phyloP scores from a whole-genome alignment of 2,113 vertebrate genomes.

The Chlorodrepanis virens region DNA sequence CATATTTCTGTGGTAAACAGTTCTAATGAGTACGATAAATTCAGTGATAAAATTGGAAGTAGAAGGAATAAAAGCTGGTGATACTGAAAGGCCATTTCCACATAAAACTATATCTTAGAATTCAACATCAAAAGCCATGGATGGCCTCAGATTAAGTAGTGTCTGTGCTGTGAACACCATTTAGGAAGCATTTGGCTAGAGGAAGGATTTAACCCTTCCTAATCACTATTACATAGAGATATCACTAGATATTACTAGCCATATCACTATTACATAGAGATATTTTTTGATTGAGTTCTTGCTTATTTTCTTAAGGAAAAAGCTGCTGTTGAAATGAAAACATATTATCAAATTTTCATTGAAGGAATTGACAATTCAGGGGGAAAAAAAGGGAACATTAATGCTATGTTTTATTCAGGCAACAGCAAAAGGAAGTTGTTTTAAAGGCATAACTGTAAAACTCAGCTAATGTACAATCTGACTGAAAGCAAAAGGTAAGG shows the following conservation, averaged over 20 bases:
- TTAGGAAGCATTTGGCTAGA: neutral
- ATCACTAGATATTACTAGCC: too few species aligned
- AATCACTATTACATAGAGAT: neutral
- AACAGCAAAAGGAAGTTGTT: neutral
- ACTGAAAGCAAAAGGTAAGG: neutral
- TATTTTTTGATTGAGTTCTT: neutral
- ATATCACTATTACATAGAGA: neutral
- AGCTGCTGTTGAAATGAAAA: neutral
- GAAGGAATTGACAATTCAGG: neutral
- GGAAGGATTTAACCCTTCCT: neutral
- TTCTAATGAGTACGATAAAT: neutral
- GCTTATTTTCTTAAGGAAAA: neutral
- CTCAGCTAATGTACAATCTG: neutral
- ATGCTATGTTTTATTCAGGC: neutral
- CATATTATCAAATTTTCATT: neutral
- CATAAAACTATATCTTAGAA: neutral
- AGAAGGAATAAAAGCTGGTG: neutral
- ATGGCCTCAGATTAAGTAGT: neutral
- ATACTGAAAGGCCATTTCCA: neutral
- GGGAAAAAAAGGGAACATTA: neutral
- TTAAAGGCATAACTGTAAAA: neutral
- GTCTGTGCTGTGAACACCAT: neutral
- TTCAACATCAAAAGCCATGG: neutral
- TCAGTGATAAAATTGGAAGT: neutral
- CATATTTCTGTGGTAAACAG: neutral